A percentile compares a stretch with the other conserved stretches of the same genome.
Conservation (phyloP, 2,113 vertebrate species). For the Mionectes macconnelli region DNA sequence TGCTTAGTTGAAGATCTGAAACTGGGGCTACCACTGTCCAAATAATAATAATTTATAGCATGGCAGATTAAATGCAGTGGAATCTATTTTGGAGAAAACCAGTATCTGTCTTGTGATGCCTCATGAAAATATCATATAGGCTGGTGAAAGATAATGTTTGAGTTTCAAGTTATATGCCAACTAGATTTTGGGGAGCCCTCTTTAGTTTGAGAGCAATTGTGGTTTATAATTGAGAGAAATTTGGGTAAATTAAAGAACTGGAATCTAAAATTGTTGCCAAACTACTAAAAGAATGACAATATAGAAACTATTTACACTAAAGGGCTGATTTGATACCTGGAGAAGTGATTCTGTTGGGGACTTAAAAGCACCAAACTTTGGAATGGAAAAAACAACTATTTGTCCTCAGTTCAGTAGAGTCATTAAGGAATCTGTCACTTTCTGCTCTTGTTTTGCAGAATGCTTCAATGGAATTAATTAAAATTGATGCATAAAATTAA, state of each 20-base stretch:
- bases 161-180: background rate
- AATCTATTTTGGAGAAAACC: background rate
- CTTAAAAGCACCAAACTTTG: background rate
- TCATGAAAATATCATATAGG: background rate
- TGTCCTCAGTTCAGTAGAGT: background rate
- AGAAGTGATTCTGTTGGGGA: background rate
- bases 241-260: background rate
- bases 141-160: background rate
- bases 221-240: background rate
- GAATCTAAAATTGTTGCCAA: background rate
- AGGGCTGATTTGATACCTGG: background rate
- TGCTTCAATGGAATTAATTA: background rate
- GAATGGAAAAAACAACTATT: accelerated
- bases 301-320: background rate
- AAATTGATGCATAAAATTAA: background rate
- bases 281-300: background rate
- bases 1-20: background rate
- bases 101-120: background rate
- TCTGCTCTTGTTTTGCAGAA: background rate
- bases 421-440: background rate
- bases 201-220: background rate
- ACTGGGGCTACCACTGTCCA: background rate
- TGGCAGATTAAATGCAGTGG: background rate
- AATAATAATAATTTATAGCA: background rate
- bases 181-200: background rate